A percentile compares a stretch with the other conserved stretches of the same genome.
Evolutionary conservation across 1,140 invertebrate genomes (phyloP).

Genomic region (Halesus radiatus): DNA sequence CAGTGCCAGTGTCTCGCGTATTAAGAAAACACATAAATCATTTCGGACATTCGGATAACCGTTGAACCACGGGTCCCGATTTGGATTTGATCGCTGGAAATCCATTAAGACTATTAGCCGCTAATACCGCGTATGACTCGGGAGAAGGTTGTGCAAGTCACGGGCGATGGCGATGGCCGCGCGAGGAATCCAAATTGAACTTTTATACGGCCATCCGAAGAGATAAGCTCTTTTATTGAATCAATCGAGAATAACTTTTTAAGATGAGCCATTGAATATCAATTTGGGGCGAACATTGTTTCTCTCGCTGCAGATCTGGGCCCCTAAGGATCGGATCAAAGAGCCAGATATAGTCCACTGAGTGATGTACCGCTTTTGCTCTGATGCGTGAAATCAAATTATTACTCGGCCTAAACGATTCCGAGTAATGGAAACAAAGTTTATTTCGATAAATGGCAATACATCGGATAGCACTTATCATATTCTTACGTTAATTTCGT

Average conservation of each 20-base stretch:
- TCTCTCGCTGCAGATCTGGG: slow-evolving; percentile 5
- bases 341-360: neutral
- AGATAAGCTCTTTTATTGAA: slow-evolving; percentile 43
- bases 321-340: slow-evolving; percentile 1
- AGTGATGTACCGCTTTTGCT: neutral
- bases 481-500: too few species aligned
- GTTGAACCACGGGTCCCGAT: slow-evolving; percentile 13
- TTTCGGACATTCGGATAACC: slow-evolving; percentile 30
- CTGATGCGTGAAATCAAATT: slow-evolving; percentile 19
- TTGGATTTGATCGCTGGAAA: slow-evolving; percentile 30
- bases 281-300: slow-evolving; percentile 37
- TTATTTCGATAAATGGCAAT: too few species aligned
- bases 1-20: slow-evolving; percentile 17
- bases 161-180: neutral
- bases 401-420: neutral
- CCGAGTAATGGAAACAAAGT: neutral
- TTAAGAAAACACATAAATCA: slow-evolving; percentile 39
- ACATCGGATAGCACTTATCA: too few species aligned
- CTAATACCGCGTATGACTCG: slow-evolving; percentile 22
- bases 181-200: neutral
- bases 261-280: slow-evolving; percentile 40
- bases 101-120: slow-evolving; percentile 40
- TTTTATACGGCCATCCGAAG: slow-evolving; percentile 19
- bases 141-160: slow-evolving; percentile 16
- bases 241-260: slow-evolving; percentile 32